Percentiles rank a stretch among this genome's conserved stretches.
phyloP scores from a whole-genome alignment of 2,888 invertebrate genomes.

The Apamea epomidion region DNA sequence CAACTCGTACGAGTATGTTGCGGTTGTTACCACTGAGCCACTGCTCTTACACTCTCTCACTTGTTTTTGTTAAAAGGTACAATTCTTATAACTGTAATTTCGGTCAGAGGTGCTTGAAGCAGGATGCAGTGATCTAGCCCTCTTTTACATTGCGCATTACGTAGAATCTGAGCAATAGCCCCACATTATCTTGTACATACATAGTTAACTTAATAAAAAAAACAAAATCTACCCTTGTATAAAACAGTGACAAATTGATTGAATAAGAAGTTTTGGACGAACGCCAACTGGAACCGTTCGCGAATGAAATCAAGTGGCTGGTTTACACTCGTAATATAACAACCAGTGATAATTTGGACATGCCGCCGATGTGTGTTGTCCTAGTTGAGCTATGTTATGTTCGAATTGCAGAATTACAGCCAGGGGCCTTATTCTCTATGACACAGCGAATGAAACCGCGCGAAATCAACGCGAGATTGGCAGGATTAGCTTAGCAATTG shows the following conservation, averaged over 20 bases:
- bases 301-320: constrained; percentile 70
- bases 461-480: too few species aligned
- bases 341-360: constrained; percentile 51
- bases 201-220: constrained; percentile 22
- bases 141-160: neutral
- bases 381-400: constrained; percentile 10
- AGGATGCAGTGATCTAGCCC: neutral
- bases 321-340: constrained; percentile 68
- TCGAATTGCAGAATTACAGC: constrained; percentile 11
- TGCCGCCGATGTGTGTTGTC: neutral
- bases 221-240: constrained; percentile 13
- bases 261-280: constrained; percentile 71
- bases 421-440: too few species aligned
- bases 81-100: neutral
- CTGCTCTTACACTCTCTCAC: too few species aligned
- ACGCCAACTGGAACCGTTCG: constrained; percentile 68
- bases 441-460: too few species aligned
- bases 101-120: too few species aligned
- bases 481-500: too few species aligned
- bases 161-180: neutral
- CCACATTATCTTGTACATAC: neutral
- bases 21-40: too few species aligned
- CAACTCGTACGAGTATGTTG: too few species aligned
- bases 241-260: constrained; percentile 71
- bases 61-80: neutral